A percentile compares a stretch with the other conserved stretches of the same genome.
Conservation (phyloP, 2,888 invertebrate species). For the Empis stercorea region DNA sequence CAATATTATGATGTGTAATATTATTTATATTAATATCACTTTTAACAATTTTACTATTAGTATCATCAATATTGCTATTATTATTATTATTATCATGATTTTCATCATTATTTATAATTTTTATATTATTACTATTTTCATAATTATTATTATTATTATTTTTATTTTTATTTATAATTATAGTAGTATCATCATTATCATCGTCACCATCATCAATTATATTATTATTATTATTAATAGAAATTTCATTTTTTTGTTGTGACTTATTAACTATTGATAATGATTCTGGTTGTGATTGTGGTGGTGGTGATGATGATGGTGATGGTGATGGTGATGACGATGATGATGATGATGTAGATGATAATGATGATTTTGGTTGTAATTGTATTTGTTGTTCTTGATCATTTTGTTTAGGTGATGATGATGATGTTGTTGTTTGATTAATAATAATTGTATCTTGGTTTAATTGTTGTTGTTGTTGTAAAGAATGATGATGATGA, state of each 20-base stretch:
- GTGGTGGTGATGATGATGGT: slow-evolving; percentile 1
- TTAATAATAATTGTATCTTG: slow-evolving; percentile 1
- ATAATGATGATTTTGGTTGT: slow-evolving; percentile 6
- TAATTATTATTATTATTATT: slow-evolving; percentile 1
- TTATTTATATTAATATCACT: slow-evolving; percentile 1
- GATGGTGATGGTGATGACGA: slow-evolving; percentile 1
- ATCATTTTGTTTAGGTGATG: slow-evolving; percentile 1
- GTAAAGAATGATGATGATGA: not conserved
- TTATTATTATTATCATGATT: not conserved
- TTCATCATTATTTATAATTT: not conserved
- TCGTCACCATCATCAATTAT: slow-evolving; percentile 4
- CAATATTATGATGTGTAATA: not conserved
- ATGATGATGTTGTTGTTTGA: slow-evolving; percentile 5
- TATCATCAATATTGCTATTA: not conserved
- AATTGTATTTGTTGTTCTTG: not conserved
- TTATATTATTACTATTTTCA: slow-evolving; percentile 2
- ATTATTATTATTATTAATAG: slow-evolving; percentile 10
- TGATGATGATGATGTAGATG: slow-evolving; percentile 6
- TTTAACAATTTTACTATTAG: not conserved
- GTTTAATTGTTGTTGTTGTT: not conserved
- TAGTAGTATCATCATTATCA: not conserved
- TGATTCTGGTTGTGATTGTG: not conserved
- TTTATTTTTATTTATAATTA: not conserved
- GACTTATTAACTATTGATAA: too few species aligned
- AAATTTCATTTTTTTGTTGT: too few species aligned